A percentile compares a stretch with the other conserved stretches of the same genome.
Evolutionary conservation across 1,140 invertebrate species (phyloP).

Genomic region (Apolygus lucorum): DNA sequence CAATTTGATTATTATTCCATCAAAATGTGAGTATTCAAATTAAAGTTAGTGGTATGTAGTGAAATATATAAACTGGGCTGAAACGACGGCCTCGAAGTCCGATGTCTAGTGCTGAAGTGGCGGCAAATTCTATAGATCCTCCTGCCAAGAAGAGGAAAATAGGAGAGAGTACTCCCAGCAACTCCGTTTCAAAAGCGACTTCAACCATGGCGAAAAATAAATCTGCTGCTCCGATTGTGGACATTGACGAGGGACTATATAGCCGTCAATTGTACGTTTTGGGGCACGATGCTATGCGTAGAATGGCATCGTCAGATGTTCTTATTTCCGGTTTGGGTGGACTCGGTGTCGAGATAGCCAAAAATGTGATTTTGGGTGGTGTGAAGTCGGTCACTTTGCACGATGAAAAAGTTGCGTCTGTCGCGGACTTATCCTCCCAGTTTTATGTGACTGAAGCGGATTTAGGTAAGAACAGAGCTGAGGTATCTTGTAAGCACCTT

Average conservation of each 20-base stretch:
- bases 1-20: too few relatives aligned
- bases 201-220: conserved; percentile 71
- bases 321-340: conserved; percentile 91
- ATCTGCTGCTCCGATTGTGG: conserved; percentile 47
- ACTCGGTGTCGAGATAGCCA: conserved; percentile 97
- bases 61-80: conserved; percentile 25
- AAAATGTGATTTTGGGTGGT: conserved; percentile 95
- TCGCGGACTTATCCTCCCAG: conserved; percentile 66
- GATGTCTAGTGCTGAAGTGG: conserved; percentile 80
- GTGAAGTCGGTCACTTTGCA: conserved; percentile 96
- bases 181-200: conserved; percentile 42
- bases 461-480: conserved; percentile 82
- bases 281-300: conserved; percentile 94
- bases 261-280: conserved; percentile 94
- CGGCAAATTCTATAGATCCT: conserved; percentile 73
- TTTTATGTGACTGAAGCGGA: conserved; percentile 82
- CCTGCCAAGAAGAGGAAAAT: conserved; percentile 77
- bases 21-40: too few relatives aligned
- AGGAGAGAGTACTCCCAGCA: conserved; percentile 40
- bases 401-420: conserved; percentile 57
- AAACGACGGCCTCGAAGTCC: conserved; percentile 49
- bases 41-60: not conserved
- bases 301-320: conserved; percentile 92
- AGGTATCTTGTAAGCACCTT: conserved; percentile 65
- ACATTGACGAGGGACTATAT: conserved; percentile 94